phyloP scores from a whole-genome alignment of 1,140 invertebrate genomes.

The Doryteuthis pealeii region DNA sequence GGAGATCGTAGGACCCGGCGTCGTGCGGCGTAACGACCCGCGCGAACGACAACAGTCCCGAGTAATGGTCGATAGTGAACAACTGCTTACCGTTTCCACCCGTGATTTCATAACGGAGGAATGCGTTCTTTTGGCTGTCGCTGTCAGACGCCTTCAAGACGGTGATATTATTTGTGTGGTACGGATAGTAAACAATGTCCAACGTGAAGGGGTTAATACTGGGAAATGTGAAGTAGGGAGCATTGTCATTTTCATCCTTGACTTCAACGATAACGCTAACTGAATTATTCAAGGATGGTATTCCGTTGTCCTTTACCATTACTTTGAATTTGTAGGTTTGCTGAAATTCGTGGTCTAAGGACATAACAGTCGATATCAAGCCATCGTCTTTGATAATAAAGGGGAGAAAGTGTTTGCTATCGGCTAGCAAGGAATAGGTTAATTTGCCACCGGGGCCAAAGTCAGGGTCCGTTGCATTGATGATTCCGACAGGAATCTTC shows the following conservation, averaged over 20 bases:
- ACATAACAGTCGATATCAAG: slow-evolving; percentile 26
- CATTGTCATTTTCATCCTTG: slow-evolving; percentile 68
- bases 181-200: too few species aligned
- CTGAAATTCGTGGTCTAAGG: slow-evolving; percentile 39
- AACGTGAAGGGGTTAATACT: too few species aligned
- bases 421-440: slow-evolving; percentile 44
- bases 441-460: slow-evolving; percentile 76
- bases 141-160: too few species aligned
- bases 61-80: too few species aligned
- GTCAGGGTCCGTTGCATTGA: slow-evolving; percentile 89
- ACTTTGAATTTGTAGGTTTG: slow-evolving; percentile 23
- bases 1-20: too few species aligned
- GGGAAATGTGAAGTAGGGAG: slow-evolving; percentile 33
- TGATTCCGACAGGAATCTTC: slow-evolving; percentile 38
- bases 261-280: slow-evolving; percentile 61
- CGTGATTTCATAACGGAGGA: too few species aligned
- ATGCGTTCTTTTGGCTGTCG: too few species aligned
- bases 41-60: too few species aligned
- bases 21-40: too few species aligned
- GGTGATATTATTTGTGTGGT: too few species aligned
- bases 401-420: slow-evolving; percentile 63
- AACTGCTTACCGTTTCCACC: too few species aligned
- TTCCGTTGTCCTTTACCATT: slow-evolving; percentile 62
- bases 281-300: slow-evolving; percentile 60
- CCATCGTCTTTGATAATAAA: slow-evolving; percentile 33